Evolutionary conservation across 23 tunicate genomes (phyloP), one percentile per base, ranked within the genome.

Genomic region (Halocynthia roretzi): DNA sequence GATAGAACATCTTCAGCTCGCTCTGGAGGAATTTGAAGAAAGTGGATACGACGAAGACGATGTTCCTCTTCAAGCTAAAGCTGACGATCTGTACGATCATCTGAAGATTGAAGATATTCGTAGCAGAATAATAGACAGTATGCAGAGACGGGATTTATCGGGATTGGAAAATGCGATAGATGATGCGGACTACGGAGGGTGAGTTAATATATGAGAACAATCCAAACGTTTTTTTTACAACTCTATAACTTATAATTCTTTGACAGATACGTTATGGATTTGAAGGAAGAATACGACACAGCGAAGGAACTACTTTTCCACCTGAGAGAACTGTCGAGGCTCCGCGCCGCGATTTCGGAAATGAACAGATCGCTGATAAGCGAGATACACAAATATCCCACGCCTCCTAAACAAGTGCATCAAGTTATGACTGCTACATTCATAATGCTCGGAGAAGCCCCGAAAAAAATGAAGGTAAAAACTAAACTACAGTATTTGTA

Each of bases 151-250:
- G 51, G 93, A 87, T 53, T 70, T 87, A 23, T 56, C 51, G 10
- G 72, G 58, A 18, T 58, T 87, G 56, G 93, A 87, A 75, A 71
- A 71, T 8, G 73, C 85, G 9, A 77, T 87, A 8, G 87, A 87
- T 62, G 82, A 82, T 44, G 87, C 86, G 10, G 93, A 87, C 7
- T 87, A 76, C 40, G 93, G 93, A 69, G 93, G 93, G 93, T 87
- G 18, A 55, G 81, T 60, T n/a, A n/a, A 12, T 19, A 58, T 58
- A 56, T 60, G 19, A 2, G 18, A 2, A 0, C 67, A 15, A 52
- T 20, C 21, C 72, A n/a, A 22, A 19, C 31, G 64, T 60, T 0
- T 60, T 60, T 60, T 17, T 60, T 60, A 60, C n/a, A 40, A 12
- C 19, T 53, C 5, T 49, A 10, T 49, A 8, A 52, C 54, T 9